A percentile compares a stretch with the other conserved stretches of the same genome.
Evolutionary conservation across 2,888 invertebrate species (phyloP).

Genomic region (Tubulanus polymorphus): DNA sequence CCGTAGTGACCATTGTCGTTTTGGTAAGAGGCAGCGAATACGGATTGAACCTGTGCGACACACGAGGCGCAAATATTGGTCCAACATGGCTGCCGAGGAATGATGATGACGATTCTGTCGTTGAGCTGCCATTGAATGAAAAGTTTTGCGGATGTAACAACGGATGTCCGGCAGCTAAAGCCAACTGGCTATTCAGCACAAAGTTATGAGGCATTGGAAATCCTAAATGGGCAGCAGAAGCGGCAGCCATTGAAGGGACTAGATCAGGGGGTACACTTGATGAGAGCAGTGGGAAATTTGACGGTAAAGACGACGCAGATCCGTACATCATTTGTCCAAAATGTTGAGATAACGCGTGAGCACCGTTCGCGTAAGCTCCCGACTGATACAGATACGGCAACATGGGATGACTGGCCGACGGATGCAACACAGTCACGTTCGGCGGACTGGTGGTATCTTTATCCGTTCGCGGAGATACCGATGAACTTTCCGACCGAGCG

Average conservation of each 20-base stretch:
- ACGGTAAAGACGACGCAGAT: slow-evolving; percentile 18
- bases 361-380: slow-evolving; percentile 72
- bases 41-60: slow-evolving; percentile 76
- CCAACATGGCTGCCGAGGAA: slow-evolving; percentile 27
- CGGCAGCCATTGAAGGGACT: slow-evolving; percentile 43
- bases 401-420: slow-evolving; percentile 79
- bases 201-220: slow-evolving; percentile 67
- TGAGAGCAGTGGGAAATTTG: not conserved
- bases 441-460: slow-evolving; percentile 57
- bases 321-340: slow-evolving; percentile 29
- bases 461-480: slow-evolving; percentile 4
- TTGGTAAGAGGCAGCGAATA: slow-evolving; percentile 65
- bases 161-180: slow-evolving; percentile 75
- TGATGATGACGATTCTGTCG: slow-evolving; percentile 32
- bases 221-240: slow-evolving; percentile 1
- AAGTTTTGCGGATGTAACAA: slow-evolving; percentile 55
- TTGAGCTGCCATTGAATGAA: slow-evolving; percentile 41
- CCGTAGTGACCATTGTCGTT: slow-evolving; percentile 35
- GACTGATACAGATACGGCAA: slow-evolving; percentile 86
- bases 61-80: slow-evolving; percentile 53
- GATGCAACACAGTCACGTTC: slow-evolving; percentile 83
- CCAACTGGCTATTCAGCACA: slow-evolving; percentile 82
- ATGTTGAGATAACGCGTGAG: slow-evolving; percentile 37
- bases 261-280: slow-evolving; percentile 19
- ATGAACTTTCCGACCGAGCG: too few relatives aligned